phyloP scores from a whole-genome alignment of 2,888 invertebrate genomes.

The Rhamnusium bicolor region DNA sequence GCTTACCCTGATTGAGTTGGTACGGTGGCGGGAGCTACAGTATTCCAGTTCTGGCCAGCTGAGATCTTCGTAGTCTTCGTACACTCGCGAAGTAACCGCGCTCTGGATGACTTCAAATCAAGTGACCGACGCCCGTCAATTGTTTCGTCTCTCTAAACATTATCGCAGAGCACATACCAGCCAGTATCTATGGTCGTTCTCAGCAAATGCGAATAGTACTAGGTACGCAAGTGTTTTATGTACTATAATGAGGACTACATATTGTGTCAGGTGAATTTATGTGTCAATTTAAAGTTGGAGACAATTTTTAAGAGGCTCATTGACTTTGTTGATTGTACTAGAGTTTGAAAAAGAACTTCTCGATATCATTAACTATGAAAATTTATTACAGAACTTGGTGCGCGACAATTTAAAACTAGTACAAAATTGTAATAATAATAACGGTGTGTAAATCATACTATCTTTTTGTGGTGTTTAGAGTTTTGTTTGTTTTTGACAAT shows the following conservation, averaged over 20 bases:
- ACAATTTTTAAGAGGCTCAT: not conserved
- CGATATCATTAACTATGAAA: not conserved
- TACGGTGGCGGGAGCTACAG: constrained; percentile 46
- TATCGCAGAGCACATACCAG: not conserved
- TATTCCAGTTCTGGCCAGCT: constrained; percentile 54
- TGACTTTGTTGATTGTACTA: not conserved
- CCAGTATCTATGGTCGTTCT: not conserved
- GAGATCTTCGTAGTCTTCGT: constrained; percentile 55
- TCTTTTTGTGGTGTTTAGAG: not conserved
- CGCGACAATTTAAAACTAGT: not conserved
- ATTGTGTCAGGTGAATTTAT: not conserved
- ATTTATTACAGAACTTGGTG: not conserved
- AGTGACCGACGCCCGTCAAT: constrained; percentile 42
- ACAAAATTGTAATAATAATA: not conserved
- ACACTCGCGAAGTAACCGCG: constrained; percentile 63
- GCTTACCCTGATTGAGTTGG: constrained; percentile 16
- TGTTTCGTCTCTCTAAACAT: constrained; percentile 35
- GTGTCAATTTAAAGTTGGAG: not conserved
- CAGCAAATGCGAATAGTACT: not conserved
- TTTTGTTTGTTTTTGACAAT: not conserved
- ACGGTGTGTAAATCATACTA: not conserved
- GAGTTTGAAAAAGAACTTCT: no score
- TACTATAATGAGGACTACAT: not conserved
- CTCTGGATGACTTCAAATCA: constrained; percentile 57
- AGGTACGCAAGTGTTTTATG: not conserved